Evolutionary conservation across 1,140 invertebrate genomes (phyloP).

Genomic region (Drosophila sucinea): DNA sequence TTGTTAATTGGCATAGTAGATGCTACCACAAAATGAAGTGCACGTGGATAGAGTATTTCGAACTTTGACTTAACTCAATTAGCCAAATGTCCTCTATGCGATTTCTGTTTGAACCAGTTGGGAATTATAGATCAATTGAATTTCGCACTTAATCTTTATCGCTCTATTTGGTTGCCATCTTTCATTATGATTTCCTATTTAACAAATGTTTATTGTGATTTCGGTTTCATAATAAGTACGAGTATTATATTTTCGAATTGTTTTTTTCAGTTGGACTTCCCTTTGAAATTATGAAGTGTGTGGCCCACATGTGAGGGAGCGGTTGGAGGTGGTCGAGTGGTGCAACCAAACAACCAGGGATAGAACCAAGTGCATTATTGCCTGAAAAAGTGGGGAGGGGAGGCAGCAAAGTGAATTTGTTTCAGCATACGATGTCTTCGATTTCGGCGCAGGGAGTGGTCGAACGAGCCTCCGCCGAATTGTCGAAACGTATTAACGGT

Average conservation of each 20-base stretch:
- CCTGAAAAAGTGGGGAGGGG: conserved; percentile 32
- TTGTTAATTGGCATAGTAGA: conserved; percentile 1
- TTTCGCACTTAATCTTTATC: no score
- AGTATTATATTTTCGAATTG: no score
- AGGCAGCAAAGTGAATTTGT: conserved; percentile 80
- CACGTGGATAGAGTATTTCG: no score
- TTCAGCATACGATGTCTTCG: conserved; percentile 83
- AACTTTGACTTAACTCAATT: no score
- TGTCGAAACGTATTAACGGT: conserved; percentile 94
- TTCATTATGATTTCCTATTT: no score
- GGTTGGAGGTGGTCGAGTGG: background rate
- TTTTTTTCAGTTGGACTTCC: background rate
- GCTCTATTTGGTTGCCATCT: no score
- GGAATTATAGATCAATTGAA: no score
- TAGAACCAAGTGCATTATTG: conserved; percentile 1
- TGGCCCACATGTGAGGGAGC: background rate
- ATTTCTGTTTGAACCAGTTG: no score
- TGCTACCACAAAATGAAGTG: no score
- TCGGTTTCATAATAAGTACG: no score
- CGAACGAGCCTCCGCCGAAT: conserved; percentile 93
- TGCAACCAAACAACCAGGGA: background rate
- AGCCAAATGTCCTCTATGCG: no score
- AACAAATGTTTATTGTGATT: no score
- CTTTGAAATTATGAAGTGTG: background rate
- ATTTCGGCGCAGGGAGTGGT: conserved; percentile 86